A percentile compares a stretch with the other conserved stretches of the same genome.
These are phyloP conservation scores for Asobara japonica DNA, from an alignment of 1,140 invertebrate species.

Conservation along the genomic window DNA sequence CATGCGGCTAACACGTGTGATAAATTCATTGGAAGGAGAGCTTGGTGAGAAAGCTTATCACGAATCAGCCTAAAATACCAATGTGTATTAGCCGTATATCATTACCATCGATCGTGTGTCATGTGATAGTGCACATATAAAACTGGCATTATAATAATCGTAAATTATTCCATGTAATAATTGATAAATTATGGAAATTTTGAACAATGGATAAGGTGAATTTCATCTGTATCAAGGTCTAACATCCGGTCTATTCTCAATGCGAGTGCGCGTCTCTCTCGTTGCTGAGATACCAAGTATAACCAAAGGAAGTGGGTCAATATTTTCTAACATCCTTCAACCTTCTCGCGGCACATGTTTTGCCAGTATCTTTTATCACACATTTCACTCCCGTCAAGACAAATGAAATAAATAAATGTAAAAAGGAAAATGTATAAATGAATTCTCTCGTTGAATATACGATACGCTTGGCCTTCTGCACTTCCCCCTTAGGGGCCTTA, in stretches of 20 bases:
- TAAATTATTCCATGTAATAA: conserved; percentile 21
- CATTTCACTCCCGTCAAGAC: not conserved
- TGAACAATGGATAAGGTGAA: conserved; percentile 28
- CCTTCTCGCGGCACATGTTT: not conserved
- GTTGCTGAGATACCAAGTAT: not conserved
- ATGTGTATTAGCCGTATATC: not conserved
- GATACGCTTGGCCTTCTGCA: not conserved
- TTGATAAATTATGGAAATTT: conserved; percentile 54
- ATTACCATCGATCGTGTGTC: not conserved
- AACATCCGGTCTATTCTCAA: conserved; percentile 46
- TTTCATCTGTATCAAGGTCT: conserved; percentile 46
- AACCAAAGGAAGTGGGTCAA: conserved; percentile 26
- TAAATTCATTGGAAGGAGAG: not conserved
- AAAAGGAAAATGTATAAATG: not conserved
- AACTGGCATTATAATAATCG: not conserved
- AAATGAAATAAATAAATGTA: not conserved
- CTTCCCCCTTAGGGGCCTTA: not conserved
- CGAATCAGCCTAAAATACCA: not conserved
- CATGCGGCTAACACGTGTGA: not conserved
- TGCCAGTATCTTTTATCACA: not conserved
- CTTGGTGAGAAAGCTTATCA: not conserved
- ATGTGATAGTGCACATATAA: not conserved
- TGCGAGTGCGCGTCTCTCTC: conserved; percentile 19
- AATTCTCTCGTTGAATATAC: not conserved
- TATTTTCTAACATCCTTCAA: conserved; percentile 14